Evolutionary conservation across 2,113 vertebrate genomes (phyloP).

Genomic region (Atherinomorus stipes): DNA sequence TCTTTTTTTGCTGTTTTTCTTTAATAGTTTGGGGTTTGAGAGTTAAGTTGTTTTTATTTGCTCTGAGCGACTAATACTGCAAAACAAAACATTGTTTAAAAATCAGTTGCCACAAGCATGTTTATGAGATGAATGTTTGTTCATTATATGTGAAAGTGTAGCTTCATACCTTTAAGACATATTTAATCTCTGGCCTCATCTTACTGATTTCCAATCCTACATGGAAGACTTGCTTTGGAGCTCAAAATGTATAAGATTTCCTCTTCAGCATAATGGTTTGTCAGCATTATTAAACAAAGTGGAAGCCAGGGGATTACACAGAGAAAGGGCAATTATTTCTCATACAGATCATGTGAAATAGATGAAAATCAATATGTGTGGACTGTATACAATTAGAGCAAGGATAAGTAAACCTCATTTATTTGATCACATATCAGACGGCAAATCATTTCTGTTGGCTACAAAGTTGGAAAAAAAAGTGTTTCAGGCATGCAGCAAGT

Average conservation of each 20-base stretch:
- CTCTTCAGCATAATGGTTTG: background rate
- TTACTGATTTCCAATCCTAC: conserved; percentile 1
- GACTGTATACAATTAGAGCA: conserved; percentile 22
- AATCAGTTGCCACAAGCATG: conserved; percentile 10
- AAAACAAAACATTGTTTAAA: conserved; percentile 6
- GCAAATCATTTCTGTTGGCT: conserved; percentile 29
- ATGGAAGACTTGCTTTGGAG: background rate
- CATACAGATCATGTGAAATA: conserved; percentile 32
- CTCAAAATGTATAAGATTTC: conserved; percentile 15
- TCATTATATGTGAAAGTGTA: background rate
- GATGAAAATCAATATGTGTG: conserved; percentile 52
- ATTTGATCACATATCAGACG: conserved; percentile 40
- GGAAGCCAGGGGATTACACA: background rate
- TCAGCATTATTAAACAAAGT: conserved; percentile 12
- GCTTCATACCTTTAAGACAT: conserved; percentile 32
- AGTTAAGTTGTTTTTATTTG: no score
- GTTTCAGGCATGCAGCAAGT: conserved; percentile 33
- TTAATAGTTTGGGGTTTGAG: no score
- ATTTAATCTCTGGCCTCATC: background rate
- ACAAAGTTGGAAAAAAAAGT: conserved; percentile 31
- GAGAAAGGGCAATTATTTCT: conserved; percentile 31
- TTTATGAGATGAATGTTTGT: conserved; percentile 22
- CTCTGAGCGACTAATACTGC: background rate
- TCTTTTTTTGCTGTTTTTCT: no score
- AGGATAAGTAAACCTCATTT: conserved; percentile 38